Evolutionary conservation across 2,797 vertebrate genomes (phyloP).

Genomic region (Micrastur ruficollis): DNA sequence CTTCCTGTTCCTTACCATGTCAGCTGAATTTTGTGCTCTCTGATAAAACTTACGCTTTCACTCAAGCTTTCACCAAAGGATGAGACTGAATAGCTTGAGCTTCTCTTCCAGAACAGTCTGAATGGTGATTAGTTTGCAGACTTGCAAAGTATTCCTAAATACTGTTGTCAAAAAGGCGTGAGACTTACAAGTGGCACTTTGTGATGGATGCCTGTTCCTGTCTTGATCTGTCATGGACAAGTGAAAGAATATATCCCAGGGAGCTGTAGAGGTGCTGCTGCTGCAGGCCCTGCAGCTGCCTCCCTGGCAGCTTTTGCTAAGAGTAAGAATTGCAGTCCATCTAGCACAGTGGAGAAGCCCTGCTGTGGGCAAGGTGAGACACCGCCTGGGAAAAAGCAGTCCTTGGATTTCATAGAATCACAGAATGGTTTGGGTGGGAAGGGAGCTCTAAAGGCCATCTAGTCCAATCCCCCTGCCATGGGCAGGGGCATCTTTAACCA

Average conservation of each 20-base stretch:
- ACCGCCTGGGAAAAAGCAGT: no score
- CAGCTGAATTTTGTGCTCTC: not conserved
- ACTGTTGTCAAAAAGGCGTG: not conserved
- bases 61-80: not conserved
- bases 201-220: not conserved
- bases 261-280: not conserved
- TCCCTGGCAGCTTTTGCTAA: no score
- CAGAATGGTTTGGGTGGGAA: not conserved
- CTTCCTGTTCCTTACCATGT: fast-evolving
- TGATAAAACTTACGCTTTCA: not conserved
- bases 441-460: not conserved
- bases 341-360: not conserved
- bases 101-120: not conserved
- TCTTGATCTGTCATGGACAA: fast-evolving
- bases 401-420: not conserved
- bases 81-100: not conserved
- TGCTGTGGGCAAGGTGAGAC: not conserved
- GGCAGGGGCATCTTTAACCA: no score
- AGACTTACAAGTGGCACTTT: not conserved
- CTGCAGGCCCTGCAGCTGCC: not conserved
- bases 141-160: not conserved
- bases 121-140: not conserved
- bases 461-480: not conserved
- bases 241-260: not conserved
- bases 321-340: not conserved